Percentiles rank a stretch among this genome's conserved stretches.
phyloP scores from a whole-genome alignment of 2,797 vertebrate genomes.

The Rhinoraja longicauda region DNA sequence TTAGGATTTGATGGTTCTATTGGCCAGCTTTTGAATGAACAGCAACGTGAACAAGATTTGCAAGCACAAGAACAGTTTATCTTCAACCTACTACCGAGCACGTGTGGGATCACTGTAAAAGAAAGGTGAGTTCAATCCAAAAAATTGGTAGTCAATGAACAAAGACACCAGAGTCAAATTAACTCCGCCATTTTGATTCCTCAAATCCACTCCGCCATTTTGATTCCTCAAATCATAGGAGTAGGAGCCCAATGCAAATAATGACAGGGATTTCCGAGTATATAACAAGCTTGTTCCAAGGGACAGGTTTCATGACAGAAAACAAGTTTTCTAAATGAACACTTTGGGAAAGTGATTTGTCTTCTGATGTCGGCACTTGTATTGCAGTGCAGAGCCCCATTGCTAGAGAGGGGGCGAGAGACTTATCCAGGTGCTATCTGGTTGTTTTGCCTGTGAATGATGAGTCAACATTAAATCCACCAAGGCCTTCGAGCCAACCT shows the following conservation, averaged over 20 bases:
- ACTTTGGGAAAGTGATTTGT: not conserved
- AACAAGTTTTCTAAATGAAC: not conserved
- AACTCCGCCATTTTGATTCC: not conserved
- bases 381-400: not conserved
- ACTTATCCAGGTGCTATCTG: not conserved
- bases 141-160: not conserved
- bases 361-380: not conserved
- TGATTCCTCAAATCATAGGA: not conserved
- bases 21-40: not conserved
- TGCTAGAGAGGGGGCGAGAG: too few relatives aligned
- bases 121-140: not conserved
- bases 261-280: not conserved
- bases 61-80: not conserved
- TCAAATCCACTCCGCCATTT: not conserved
- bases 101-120: not conserved
- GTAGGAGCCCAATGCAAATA: not conserved
- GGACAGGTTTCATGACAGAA: not conserved
- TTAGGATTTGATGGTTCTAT: not conserved
- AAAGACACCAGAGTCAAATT: not conserved
- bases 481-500: not conserved
- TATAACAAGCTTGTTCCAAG: not conserved
- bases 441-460: not conserved
- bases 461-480: not conserved
- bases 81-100: not conserved
- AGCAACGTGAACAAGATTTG: not conserved